phyloP scores from a whole-genome alignment of 2,888 invertebrate genomes.

The Machimus atricapillus region DNA sequence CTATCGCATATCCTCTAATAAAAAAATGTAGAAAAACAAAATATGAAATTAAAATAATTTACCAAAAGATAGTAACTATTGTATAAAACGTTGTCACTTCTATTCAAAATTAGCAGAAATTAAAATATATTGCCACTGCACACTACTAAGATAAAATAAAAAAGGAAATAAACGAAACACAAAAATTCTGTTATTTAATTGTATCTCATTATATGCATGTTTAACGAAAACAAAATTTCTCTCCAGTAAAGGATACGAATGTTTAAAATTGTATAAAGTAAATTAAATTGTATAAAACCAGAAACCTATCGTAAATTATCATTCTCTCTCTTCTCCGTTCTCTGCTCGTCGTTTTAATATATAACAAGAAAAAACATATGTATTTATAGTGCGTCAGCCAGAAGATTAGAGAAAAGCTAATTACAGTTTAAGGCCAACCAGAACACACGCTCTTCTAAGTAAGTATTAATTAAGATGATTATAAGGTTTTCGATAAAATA shows the following conservation, averaged over 20 bases:
- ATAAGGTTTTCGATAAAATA: slow-evolving; percentile 8
- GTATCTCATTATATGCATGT: not conserved
- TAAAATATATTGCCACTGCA: not conserved
- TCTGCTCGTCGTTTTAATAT: slow-evolving; percentile 30
- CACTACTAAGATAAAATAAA: not conserved
- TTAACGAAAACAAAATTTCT: not conserved
- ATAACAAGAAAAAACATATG: slow-evolving; percentile 26
- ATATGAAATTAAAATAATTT: not conserved
- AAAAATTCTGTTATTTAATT: not conserved
- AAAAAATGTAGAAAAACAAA: not conserved
- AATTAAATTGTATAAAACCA: slow-evolving; percentile 7
- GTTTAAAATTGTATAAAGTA: slow-evolving; percentile 8
- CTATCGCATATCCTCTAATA: not conserved
- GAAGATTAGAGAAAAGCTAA: slow-evolving; percentile 17
- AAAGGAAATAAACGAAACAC: not conserved
- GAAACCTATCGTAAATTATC: slow-evolving; percentile 31
- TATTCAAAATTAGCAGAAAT: not conserved
- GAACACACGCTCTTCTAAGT: slow-evolving; percentile 5
- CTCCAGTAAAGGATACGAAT: not conserved
- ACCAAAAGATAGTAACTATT: not conserved
- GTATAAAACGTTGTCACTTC: not conserved
- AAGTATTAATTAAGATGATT: not conserved
- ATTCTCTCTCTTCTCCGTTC: not conserved
- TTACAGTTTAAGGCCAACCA: not conserved
- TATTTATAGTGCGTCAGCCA: not conserved